phyloP scores from a whole-genome alignment of 2,888 invertebrate species.

The Neocrepidodera transversa region DNA sequence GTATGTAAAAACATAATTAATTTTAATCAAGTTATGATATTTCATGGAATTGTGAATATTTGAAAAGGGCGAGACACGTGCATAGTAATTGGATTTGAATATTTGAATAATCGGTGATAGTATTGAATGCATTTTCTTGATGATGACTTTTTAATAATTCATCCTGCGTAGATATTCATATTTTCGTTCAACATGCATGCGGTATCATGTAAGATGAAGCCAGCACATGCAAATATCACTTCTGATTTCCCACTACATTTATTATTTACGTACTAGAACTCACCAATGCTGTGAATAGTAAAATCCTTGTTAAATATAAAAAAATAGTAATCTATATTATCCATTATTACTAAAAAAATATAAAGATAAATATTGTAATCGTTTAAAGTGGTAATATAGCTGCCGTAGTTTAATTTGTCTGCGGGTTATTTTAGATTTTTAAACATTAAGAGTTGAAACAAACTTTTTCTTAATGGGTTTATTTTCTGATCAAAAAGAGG shows the following conservation, averaged over 20 bases:
- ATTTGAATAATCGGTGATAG: slow-evolving; percentile 50
- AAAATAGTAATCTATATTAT: no score
- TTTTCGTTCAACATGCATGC: slow-evolving; percentile 47
- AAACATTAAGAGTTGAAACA: no score
- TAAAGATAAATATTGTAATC: no score
- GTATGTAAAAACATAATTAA: slow-evolving; percentile 6
- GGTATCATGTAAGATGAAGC: slow-evolving; percentile 51
- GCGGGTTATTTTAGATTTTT: no score
- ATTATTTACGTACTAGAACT: no score
- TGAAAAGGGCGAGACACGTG: slow-evolving; percentile 40
- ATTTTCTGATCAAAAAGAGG: no score
- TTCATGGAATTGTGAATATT: slow-evolving; percentile 17
- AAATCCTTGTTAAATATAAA: no score
- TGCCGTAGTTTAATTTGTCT: no score
- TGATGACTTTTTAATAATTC: slow-evolving; percentile 54
- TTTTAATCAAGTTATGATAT: slow-evolving; percentile 4
- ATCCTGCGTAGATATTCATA: slow-evolving; percentile 53
- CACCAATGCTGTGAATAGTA: no score
- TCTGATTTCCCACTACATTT: slow-evolving; percentile 25
- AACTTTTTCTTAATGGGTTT: no score
- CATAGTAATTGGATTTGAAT: slow-evolving; percentile 53
- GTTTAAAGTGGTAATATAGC: no score
- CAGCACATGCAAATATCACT: slow-evolving; percentile 55
- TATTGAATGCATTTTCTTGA: slow-evolving; percentile 45
- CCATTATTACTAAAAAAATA: no score